These are phyloP conservation scores for Lapara coniferarum DNA, from an alignment of 2,888 invertebrate species.

Conservation along the genomic window DNA sequence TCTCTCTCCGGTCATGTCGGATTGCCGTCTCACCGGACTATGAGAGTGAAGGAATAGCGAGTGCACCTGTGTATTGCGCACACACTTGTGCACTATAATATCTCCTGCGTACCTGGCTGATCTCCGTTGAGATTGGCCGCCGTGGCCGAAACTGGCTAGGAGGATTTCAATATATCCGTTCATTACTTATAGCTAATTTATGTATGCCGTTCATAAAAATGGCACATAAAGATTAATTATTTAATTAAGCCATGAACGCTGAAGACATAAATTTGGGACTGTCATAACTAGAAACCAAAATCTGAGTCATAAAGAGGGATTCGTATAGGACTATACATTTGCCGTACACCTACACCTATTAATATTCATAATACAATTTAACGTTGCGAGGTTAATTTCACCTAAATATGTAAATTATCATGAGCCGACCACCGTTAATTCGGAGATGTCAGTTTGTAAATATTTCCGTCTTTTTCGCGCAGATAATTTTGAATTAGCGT, in stretches of 20 bases:
- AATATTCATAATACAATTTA: conserved; percentile 84
- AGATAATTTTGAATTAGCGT: conserved; percentile 34
- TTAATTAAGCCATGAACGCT: conserved; percentile 5
- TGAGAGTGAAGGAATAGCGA: too few species aligned
- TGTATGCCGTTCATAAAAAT: background rate
- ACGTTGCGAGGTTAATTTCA: conserved; percentile 82
- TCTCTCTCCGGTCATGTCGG: too few species aligned
- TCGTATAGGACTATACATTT: conserved; percentile 66
- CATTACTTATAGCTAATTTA: background rate
- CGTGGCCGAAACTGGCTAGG: too few species aligned
- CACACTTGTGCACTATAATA: too few species aligned
- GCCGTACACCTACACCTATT: conserved; percentile 70
- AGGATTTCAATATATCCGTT: too few species aligned
- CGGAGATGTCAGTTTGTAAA: conserved; percentile 79
- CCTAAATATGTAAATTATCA: conserved; percentile 85
- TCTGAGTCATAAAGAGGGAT: conserved; percentile 69
- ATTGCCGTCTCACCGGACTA: too few species aligned
- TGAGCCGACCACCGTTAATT: conserved; percentile 83
- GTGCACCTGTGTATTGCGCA: too few species aligned
- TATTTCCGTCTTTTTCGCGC: conserved; percentile 63
- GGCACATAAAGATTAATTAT: background rate
- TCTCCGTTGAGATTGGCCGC: too few species aligned
- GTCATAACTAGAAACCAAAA: conserved; percentile 45
- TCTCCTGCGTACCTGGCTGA: too few species aligned
- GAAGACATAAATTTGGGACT: conserved; percentile 20